phyloP scores from a whole-genome alignment of 37 sponge, comb jelly and placozoan species.

The Halisarca cf. caerulea region DNA sequence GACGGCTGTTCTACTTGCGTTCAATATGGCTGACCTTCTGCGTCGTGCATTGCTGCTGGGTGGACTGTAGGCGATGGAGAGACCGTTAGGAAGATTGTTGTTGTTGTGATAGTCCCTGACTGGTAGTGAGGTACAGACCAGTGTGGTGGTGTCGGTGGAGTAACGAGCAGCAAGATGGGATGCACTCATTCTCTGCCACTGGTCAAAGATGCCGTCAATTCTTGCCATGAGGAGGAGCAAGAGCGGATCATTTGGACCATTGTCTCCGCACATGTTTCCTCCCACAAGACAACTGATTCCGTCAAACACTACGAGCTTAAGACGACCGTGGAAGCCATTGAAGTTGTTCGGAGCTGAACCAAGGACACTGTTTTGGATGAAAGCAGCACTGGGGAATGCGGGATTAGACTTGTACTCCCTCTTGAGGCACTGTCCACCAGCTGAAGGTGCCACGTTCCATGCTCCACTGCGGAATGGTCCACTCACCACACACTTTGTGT shows the following conservation, averaged over 20 bases:
- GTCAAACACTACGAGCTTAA: slow-evolving; percentile 59
- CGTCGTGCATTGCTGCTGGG: too few relatives aligned
- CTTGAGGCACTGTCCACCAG: slow-evolving; percentile 73
- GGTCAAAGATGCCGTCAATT: slow-evolving; percentile 54
- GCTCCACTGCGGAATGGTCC: slow-evolving; percentile 57
- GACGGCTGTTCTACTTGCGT: too few relatives aligned
- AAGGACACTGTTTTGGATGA: slow-evolving; percentile 55
- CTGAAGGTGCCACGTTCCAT: slow-evolving; percentile 44
- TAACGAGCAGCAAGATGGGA: slow-evolving; percentile 38
- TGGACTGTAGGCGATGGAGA: slow-evolving; percentile 45
- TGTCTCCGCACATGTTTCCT: slow-evolving; percentile 58
- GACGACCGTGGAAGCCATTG: slow-evolving; percentile 33
- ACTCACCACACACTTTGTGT: slow-evolving; percentile 51
- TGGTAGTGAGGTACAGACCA: slow-evolving; percentile 26
- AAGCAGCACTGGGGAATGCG: slow-evolving; percentile 49
- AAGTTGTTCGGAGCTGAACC: slow-evolving; percentile 41
- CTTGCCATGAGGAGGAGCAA: slow-evolving; percentile 57
- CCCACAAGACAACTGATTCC: slow-evolving; percentile 71
- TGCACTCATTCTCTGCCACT: slow-evolving; percentile 57
- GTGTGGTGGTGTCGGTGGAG: slow-evolving; percentile 34
- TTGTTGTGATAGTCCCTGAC: slow-evolving; percentile 47
- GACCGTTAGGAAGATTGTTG: slow-evolving; percentile 48
- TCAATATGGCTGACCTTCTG: too few relatives aligned
- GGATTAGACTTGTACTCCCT: slow-evolving; percentile 44
- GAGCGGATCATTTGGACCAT: slow-evolving; percentile 67